A percentile compares a stretch with the other conserved stretches of the same genome.
phyloP scores from a whole-genome alignment of 2,113 vertebrate species.

The Gobius niger region DNA sequence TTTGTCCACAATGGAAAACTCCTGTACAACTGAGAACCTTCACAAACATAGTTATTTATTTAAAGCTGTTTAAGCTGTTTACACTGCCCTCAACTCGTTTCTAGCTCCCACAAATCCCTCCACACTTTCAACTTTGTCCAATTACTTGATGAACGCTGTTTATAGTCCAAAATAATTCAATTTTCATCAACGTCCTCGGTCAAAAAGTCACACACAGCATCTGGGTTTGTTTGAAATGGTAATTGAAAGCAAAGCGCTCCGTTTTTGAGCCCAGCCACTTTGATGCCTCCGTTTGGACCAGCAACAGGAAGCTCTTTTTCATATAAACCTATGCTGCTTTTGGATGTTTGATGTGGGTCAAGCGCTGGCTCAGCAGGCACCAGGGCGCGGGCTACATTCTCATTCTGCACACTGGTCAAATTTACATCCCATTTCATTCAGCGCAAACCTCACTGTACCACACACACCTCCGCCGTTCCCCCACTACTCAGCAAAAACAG shows the following conservation, averaged over 20 bases:
- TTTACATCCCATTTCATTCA: slow-evolving; percentile 68
- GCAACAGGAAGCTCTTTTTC: slow-evolving; percentile 33
- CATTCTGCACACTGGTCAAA: slow-evolving; percentile 61
- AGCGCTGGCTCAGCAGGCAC: slow-evolving; percentile 64
- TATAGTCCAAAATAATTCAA: background rate
- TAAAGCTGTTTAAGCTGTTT: too few species aligned
- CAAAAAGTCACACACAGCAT: background rate
- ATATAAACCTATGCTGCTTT: slow-evolving; percentile 38
- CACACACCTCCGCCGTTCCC: slow-evolving; percentile 31
- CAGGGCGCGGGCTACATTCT: slow-evolving; percentile 35
- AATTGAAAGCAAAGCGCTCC: background rate
- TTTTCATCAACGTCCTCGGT: background rate
- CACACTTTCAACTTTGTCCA: slow-evolving; percentile 2
- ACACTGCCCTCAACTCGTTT: too few species aligned
- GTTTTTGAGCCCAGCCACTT: slow-evolving; percentile 5
- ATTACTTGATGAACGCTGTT: slow-evolving; percentile 26
- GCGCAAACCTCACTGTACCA: slow-evolving; percentile 40
- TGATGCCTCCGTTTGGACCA: slow-evolving; percentile 42
- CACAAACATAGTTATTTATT: too few species aligned
- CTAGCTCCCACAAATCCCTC: too few species aligned
- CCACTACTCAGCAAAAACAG: slow-evolving; percentile 66
- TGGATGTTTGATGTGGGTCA: slow-evolving; percentile 60
- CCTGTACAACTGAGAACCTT: too few species aligned
- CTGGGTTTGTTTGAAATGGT: slow-evolving; percentile 6
- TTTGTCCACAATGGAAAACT: too few species aligned